A percentile compares a stretch with the other conserved stretches of the same genome.
Evolutionary conservation across 2,888 invertebrate species (phyloP).

Genomic region (Lasioglossum morio): DNA sequence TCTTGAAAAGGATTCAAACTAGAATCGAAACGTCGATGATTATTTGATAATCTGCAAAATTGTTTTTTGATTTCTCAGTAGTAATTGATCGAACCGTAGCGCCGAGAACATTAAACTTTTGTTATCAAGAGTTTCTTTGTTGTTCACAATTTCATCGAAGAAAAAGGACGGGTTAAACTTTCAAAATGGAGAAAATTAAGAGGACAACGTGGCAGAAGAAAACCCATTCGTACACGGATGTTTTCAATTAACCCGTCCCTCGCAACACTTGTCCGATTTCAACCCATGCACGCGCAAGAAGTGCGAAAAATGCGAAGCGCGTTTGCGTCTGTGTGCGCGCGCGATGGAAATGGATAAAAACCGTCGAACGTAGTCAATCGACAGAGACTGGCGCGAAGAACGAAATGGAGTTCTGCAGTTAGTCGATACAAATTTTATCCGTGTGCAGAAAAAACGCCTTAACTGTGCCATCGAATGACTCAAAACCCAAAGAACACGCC

Average conservation of each 20-base stretch:
- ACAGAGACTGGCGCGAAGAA: conserved; percentile 8
- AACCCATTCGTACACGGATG: conserved; percentile 51
- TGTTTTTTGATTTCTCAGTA: too few relatives aligned
- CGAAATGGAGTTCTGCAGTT: conserved; percentile 19
- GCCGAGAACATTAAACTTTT: too few relatives aligned
- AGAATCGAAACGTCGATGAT: too few relatives aligned
- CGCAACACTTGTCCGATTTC: conserved; percentile 31
- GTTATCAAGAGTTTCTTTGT: too few relatives aligned
- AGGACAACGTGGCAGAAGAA: conserved; percentile 30
- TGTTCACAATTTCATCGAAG: too few relatives aligned
- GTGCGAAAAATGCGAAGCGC: background rate
- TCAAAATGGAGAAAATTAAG: conserved; percentile 53
- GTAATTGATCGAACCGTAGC: too few relatives aligned
- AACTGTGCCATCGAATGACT: conserved; percentile 12
- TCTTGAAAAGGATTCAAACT: too few relatives aligned
- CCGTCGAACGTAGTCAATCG: background rate
- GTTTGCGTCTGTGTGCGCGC: background rate
- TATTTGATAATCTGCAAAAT: too few relatives aligned
- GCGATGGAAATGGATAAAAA: conserved; percentile 34
- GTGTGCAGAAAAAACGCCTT: conserved; percentile 1
- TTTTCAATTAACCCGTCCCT: conserved; percentile 66
- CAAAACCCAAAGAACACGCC: conserved; percentile 1
- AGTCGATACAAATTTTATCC: conserved; percentile 35
- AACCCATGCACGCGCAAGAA: conserved; percentile 25
- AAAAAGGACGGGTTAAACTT: too few relatives aligned